These are phyloP conservation scores for Melolontha melolontha DNA, from an alignment of 2,888 invertebrate species.

Conservation along the genomic window DNA sequence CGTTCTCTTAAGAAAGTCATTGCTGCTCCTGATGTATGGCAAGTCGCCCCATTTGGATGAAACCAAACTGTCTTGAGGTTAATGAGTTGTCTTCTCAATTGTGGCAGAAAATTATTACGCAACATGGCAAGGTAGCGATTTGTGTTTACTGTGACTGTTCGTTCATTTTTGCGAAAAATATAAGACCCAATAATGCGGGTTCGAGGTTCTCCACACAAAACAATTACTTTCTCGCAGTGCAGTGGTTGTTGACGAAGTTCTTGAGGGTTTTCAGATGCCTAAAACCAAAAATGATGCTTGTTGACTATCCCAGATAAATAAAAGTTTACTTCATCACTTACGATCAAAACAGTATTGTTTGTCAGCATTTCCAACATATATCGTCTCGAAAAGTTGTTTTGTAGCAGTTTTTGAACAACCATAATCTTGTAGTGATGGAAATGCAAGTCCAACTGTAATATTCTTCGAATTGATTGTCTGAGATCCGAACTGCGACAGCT, in stretches of 20 bases:
- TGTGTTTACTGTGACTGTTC: conserved; percentile 23
- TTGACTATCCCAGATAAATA: conserved; percentile 11
- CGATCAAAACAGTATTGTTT: background rate
- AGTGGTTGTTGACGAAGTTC: conserved; percentile 16
- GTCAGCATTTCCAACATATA: background rate
- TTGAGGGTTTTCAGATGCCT: conserved; percentile 13
- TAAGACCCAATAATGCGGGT: conserved; percentile 8
- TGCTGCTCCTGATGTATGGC: no score
- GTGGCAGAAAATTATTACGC: conserved; percentile 24
- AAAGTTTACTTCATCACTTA: conserved; percentile 18
- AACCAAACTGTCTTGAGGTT: no score
- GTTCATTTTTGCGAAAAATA: conserved; percentile 24
- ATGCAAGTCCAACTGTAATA: background rate
- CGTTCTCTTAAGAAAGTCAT: no score
- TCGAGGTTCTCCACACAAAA: conserved; percentile 9
- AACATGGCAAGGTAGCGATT: conserved; percentile 23
- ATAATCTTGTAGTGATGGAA: conserved; percentile 12
- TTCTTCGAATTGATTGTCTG: no score
- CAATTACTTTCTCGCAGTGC: conserved; percentile 22
- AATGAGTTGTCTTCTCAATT: conserved; percentile 11
- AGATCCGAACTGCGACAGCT: no score
- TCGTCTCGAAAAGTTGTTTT: background rate
- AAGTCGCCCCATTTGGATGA: no score
- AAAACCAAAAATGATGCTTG: conserved; percentile 6
- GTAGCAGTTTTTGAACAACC: background rate